Conservation (phyloP, 2,888 invertebrate genomes). For the Drosophila paramelanica region DNA sequence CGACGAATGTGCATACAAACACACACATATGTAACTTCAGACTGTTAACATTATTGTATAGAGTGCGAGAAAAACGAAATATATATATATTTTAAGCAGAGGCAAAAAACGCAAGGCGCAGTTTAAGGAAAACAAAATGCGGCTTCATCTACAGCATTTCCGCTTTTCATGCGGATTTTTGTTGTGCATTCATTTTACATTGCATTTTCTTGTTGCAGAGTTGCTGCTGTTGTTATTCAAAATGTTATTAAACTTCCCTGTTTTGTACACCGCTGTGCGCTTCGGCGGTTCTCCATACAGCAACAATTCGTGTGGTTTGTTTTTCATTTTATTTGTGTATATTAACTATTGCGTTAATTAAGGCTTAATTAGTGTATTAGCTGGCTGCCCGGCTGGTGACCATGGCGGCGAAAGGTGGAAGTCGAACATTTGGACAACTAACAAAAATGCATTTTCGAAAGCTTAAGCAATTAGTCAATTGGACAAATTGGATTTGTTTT, state of each 20-base stretch:
- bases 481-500: conserved; percentile 18
- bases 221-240: conserved; percentile 47
- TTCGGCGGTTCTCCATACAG: conserved; percentile 57
- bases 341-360: conserved; percentile 69
- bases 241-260: conserved; percentile 79
- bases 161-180: conserved; percentile 69
- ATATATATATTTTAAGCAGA: conserved; percentile 34
- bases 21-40: conserved; percentile 1
- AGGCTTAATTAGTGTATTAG: conserved; percentile 68
- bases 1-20: conserved; percentile 4
- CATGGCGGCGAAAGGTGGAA: conserved; percentile 77
- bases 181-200: conserved; percentile 64
- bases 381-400: conserved; percentile 47
- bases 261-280: conserved; percentile 49
- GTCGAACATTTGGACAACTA: conserved; percentile 44
- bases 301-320: conserved; percentile 41
- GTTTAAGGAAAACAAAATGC: conserved; percentile 78
- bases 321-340: conserved; percentile 41
- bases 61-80: conserved; percentile 32
- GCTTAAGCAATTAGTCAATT: conserved; percentile 26
- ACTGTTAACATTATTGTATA: neutral
- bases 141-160: conserved; percentile 67
- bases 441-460: conserved; percentile 31
- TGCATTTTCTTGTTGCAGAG: conserved; percentile 45
- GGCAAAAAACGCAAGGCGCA: conserved; percentile 41